These are phyloP conservation scores for Ormyrus pomaceus DNA, from an alignment of 2,888 invertebrate genomes.

Conservation along the genomic window DNA sequence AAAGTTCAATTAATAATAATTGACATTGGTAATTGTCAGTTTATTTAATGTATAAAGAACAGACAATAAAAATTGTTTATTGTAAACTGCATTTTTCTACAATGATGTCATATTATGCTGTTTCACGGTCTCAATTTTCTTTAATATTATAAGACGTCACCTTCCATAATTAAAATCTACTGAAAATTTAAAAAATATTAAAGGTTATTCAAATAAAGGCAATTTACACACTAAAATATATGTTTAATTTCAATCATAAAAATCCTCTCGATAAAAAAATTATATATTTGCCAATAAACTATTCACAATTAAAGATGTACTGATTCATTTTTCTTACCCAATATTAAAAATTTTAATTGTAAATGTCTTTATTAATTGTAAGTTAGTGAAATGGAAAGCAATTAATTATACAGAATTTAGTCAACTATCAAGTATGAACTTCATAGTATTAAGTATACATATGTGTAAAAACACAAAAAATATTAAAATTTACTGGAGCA, in stretches of 20 bases:
- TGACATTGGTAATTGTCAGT: slow-evolving; percentile 59
- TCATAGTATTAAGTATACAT: slow-evolving; percentile 40
- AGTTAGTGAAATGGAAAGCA: slow-evolving; percentile 45
- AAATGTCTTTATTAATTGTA: slow-evolving; percentile 37
- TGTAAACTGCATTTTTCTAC: not conserved
- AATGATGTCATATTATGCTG: slow-evolving; percentile 69
- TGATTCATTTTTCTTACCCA: slow-evolving; percentile 72
- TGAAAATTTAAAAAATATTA: slow-evolving; percentile 61
- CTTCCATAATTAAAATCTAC: slow-evolving; percentile 59
- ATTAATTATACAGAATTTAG: not conserved
- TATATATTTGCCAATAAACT: slow-evolving; percentile 68
- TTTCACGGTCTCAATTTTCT: slow-evolving; percentile 72
- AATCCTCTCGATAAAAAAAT: slow-evolving; percentile 47
- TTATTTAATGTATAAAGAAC: too few relatives aligned
- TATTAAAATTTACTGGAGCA: slow-evolving; percentile 43
- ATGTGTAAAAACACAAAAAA: slow-evolving; percentile 40
- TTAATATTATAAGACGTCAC: slow-evolving; percentile 67
- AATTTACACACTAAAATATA: slow-evolving; percentile 58
- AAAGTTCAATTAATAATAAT: slow-evolving; percentile 67
- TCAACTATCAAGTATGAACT: slow-evolving; percentile 43
- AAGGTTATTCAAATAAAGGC: slow-evolving; percentile 64
- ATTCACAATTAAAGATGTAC: slow-evolving; percentile 67
- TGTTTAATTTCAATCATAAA: slow-evolving; percentile 60
- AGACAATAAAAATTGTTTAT: too few relatives aligned
- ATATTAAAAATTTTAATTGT: slow-evolving; percentile 52